phyloP scores from a whole-genome alignment of 2,113 vertebrate genomes.

The Sander vitreus region DNA sequence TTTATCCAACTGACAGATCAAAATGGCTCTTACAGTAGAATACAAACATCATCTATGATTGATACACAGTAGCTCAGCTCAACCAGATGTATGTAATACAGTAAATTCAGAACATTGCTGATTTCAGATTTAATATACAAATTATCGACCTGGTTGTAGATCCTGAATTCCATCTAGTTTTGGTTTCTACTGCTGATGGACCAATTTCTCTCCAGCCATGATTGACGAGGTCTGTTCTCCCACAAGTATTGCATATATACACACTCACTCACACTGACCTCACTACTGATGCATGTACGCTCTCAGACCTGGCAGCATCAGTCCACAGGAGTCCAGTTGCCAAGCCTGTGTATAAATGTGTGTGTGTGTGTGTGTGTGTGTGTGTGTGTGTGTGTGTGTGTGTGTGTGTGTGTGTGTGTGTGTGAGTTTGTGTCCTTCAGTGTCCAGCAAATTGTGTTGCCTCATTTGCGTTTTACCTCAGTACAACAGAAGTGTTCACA shows the following conservation, averaged over 20 bases:
- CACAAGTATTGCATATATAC: slow-evolving; percentile 29
- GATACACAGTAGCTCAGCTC: neutral
- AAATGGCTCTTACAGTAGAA: neutral
- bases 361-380: neutral
- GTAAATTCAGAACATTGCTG: neutral
- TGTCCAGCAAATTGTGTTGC: slow-evolving; percentile 49
- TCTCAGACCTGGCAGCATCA: slow-evolving; percentile 53
- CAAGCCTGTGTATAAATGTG: slow-evolving; percentile 23
- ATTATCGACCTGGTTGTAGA: neutral
- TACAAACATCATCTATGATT: neutral
- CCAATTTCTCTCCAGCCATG: slow-evolving; percentile 41
- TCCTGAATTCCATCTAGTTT: slow-evolving; percentile 30
- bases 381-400: neutral
- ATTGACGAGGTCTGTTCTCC: slow-evolving; percentile 52
- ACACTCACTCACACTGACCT: slow-evolving; percentile 63
- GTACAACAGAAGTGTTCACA: slow-evolving; percentile 62
- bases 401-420: neutral
- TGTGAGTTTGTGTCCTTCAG: slow-evolving; percentile 16
- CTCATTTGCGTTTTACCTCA: slow-evolving; percentile 45
- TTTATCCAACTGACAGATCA: neutral
- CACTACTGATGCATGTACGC: slow-evolving; percentile 55
- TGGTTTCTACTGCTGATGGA: slow-evolving; percentile 45
- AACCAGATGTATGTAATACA: neutral
- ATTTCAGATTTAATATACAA: slow-evolving; percentile 1
- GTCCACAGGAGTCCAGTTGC: slow-evolving; percentile 70